Evolutionary conservation across 2,888 invertebrate species (phyloP), one percentile per base, ranked within the genome.

Genomic region (Machimus atricapillus): DNA sequence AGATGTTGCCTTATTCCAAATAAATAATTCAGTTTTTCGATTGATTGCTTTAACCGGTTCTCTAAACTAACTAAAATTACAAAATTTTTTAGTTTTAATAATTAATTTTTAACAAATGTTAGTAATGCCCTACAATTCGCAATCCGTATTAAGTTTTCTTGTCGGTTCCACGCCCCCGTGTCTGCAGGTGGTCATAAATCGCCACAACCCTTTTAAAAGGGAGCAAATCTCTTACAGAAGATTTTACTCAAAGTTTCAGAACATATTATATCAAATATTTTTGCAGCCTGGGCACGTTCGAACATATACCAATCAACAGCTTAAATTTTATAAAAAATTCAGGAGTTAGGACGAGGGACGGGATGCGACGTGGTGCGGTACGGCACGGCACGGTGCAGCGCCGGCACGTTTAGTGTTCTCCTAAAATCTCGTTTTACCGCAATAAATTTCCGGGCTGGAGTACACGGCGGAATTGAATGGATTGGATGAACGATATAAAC

Each of bases 261-360:
- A 81, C 81, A 34, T 81, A 81, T 81, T 81, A 56, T 56, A 56
- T 81, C 81, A 81, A 81, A 81, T 81, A 81, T 81, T 81, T 81
- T 81, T 56, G 56, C 81, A 81, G 52, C 81, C 81, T 31, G 9
- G 19, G 81, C 56, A 81, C 81, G 81, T 81, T 81, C 81, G 52
- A 52, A 81, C 81, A 27, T 81, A 34, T 23, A 81, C 27, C 81
- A 81, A 81, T 81, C 81, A 81, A 81, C 81, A 81, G 56, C 81
- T 81, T 56, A 81, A 81, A 81, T 81, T 81, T 81, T 34, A 81
- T 81, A 81, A 46, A 81, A 56, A 81, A 81, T 81, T 52, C 81
- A 81, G 52, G 56, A 56, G 14, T 34, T 12, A 34, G 52, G 31
- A 23, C 12, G 27, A 14, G 27, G 8, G n/a, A 40, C 34, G 40